phyloP scores from a whole-genome alignment of 2,888 invertebrate genomes.

The Spilosoma lubricipeda region DNA sequence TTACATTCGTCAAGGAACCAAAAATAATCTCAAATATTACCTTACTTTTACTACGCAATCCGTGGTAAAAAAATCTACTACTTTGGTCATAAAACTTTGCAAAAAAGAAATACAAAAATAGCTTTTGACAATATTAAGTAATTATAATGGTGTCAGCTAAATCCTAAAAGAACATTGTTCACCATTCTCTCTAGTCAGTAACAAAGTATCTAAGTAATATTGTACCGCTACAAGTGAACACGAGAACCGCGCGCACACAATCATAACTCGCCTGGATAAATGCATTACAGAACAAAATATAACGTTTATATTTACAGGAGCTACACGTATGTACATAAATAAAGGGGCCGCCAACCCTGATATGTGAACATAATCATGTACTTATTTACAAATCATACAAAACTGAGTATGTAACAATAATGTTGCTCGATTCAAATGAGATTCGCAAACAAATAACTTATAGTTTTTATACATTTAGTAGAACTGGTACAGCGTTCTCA shows the following conservation, averaged over 20 bases:
- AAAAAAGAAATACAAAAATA: not conserved
- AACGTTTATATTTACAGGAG: slow-evolving; percentile 53
- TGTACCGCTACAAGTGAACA: slow-evolving; percentile 46
- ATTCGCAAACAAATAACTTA: slow-evolving; percentile 54
- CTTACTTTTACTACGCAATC: not conserved
- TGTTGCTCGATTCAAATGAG: slow-evolving; percentile 52
- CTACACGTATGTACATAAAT: slow-evolving; percentile 50
- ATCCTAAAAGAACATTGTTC: not conserved
- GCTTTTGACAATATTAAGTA: not conserved
- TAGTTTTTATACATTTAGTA: slow-evolving; percentile 9
- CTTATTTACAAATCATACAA: slow-evolving; percentile 76
- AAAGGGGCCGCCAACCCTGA: slow-evolving; percentile 48
- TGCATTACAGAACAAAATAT: slow-evolving; percentile 40
- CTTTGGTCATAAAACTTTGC: not conserved
- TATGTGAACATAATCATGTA: slow-evolving; percentile 64
- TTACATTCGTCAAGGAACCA: not conserved
- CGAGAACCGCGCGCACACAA: slow-evolving; percentile 31
- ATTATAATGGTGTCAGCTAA: not conserved
- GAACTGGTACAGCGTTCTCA: slow-evolving; percentile 11
- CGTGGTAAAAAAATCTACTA: not conserved
- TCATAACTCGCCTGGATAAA: slow-evolving; percentile 47
- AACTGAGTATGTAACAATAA: slow-evolving; percentile 71
- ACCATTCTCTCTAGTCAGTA: not conserved
- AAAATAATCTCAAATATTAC: not conserved
- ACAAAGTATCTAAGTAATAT: not conserved